A percentile compares a stretch with the other conserved stretches of the same genome.
These are phyloP conservation scores for Lathamus discolor DNA, from an alignment of 2,113 vertebrate genomes.

Conservation along the genomic window DNA sequence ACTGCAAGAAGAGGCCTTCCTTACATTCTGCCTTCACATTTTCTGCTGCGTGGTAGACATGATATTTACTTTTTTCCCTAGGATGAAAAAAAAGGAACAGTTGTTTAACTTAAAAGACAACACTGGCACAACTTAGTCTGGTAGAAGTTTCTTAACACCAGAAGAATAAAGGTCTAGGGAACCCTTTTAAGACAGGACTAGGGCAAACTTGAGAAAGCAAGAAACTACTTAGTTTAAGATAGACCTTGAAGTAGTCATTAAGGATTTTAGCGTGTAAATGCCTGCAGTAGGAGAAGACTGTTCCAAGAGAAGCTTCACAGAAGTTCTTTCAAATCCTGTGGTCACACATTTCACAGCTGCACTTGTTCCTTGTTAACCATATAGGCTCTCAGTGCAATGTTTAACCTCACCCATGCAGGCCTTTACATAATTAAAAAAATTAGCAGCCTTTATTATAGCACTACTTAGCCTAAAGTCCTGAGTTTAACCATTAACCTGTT, in stretches of 20 bases:
- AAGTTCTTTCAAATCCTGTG: not conserved
- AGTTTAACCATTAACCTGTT: not conserved
- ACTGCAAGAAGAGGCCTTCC: not conserved
- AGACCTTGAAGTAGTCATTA: not conserved
- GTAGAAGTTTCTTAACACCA: not conserved
- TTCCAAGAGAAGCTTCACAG: constrained; percentile 9
- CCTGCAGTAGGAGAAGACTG: not conserved
- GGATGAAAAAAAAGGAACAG: not conserved
- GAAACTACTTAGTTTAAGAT: not conserved
- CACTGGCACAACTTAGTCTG: not conserved
- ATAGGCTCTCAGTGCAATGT: not conserved
- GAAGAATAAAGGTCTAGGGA: not conserved
- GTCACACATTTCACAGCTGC: not conserved
- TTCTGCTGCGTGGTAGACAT: not conserved
- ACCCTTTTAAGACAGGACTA: not conserved
- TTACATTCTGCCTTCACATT: not conserved
- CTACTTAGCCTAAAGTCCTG: not conserved
- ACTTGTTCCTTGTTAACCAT: not conserved
- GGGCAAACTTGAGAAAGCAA: not conserved
- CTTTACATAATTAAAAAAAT: not conserved
- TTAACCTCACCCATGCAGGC: not conserved
- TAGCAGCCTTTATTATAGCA: not conserved
- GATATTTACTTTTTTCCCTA: not conserved
- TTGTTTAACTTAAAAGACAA: not conserved
- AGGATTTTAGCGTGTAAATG: not conserved